Evolutionary conservation across 1,140 invertebrate genomes (phyloP).

Genomic region (Trichogramma pretiosum): DNA sequence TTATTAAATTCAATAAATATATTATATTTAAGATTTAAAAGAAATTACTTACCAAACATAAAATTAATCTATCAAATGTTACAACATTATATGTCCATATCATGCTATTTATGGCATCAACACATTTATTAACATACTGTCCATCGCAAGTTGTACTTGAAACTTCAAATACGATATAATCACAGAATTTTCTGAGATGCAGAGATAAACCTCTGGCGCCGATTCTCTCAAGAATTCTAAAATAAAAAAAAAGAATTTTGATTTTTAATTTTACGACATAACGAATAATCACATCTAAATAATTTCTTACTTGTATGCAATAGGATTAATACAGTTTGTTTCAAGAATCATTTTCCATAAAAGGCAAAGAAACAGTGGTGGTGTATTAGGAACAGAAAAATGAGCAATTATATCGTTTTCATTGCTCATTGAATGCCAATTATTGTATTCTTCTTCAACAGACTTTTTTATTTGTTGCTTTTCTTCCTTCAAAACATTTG

Average conservation of each 20-base stretch:
- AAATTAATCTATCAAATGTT: slow-evolving; percentile 82
- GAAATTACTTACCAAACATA: slow-evolving; percentile 64
- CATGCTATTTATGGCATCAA: slow-evolving; percentile 91
- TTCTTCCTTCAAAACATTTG: slow-evolving; percentile 76
- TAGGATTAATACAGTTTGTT: slow-evolving; percentile 83
- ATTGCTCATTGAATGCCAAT: slow-evolving; percentile 94
- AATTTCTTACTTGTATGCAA: slow-evolving; percentile 78
- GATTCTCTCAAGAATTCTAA: slow-evolving; percentile 84
- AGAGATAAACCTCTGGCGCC: slow-evolving; percentile 81
- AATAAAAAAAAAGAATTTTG: no score
- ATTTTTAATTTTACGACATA: no score
- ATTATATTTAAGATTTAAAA: not conserved
- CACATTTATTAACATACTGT: slow-evolving; percentile 81
- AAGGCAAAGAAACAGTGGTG: slow-evolving; percentile 80
- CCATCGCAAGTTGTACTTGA: slow-evolving; percentile 74
- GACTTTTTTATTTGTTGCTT: slow-evolving; percentile 84
- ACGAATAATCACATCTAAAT: not conserved
- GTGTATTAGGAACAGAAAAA: slow-evolving; percentile 82
- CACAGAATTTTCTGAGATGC: slow-evolving; percentile 88
- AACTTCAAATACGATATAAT: slow-evolving; percentile 89
- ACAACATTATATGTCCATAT: slow-evolving; percentile 97
- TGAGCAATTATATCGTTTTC: slow-evolving; percentile 95
- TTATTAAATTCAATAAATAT: slow-evolving; percentile 6
- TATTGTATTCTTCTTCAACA: slow-evolving; percentile 89
- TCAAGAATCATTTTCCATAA: slow-evolving; percentile 94